phyloP scores from a whole-genome alignment of 2,797 vertebrate genomes.

The Silurus aristotelis region DNA sequence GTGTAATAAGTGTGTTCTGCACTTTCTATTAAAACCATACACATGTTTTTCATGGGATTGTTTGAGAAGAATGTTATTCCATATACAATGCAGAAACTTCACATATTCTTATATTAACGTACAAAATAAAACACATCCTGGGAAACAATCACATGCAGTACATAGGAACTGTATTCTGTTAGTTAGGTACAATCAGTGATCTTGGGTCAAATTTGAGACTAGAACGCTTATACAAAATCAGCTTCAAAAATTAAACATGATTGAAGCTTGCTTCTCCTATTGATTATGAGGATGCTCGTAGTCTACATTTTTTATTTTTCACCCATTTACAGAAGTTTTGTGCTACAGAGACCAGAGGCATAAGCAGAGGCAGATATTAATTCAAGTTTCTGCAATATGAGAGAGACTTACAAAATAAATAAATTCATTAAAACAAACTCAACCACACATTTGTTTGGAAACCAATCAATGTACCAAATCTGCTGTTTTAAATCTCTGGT shows the following conservation, averaged over 20 bases:
- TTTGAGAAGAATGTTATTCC: neutral
- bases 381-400: neutral
- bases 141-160: neutral
- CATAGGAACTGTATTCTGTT: neutral
- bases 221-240: neutral
- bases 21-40: neutral
- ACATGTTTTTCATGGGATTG: neutral
- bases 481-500: neutral
- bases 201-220: neutral
- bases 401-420: no score
- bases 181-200: neutral
- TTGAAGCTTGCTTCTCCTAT: no score
- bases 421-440: neutral
- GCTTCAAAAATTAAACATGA: neutral
- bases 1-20: neutral
- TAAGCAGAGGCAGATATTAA: neutral
- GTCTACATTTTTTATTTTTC: neutral
- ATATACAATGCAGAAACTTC: neutral
- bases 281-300: neutral
- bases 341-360: neutral
- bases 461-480: neutral
- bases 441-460: neutral
- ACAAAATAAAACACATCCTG: no score
- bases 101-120: no score
- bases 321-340: neutral